Evolutionary conservation across 2,113 vertebrate genomes (phyloP).

Genomic region (Ariopsis seemanni): DNA sequence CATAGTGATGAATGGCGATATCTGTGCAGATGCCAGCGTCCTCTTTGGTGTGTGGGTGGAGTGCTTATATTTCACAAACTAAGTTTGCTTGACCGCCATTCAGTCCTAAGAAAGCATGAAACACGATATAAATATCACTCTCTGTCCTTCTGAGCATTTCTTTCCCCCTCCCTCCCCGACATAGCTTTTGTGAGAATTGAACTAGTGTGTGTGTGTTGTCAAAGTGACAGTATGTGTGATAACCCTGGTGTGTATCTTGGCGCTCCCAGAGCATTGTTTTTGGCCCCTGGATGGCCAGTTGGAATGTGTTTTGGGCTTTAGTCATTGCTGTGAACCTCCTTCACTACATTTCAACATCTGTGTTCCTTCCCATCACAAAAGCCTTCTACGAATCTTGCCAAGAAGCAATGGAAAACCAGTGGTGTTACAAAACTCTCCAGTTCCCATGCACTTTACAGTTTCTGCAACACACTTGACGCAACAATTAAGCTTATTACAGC

Average conservation of each 20-base stretch:
- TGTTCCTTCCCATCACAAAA: background rate
- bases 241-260: conserved; percentile 5
- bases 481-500: background rate
- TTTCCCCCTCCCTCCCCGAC: too few relatives aligned
- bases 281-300: background rate
- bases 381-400: background rate
- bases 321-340: background rate
- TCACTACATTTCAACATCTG: background rate
- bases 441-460: conserved; percentile 1
- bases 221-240: conserved; percentile 16
- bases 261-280: conserved; percentile 1
- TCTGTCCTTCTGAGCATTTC: background rate
- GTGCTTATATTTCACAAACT: background rate
- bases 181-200: background rate
- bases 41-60: background rate
- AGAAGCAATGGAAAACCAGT: background rate
- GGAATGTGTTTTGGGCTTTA: background rate
- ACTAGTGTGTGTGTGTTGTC: background rate
- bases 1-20: background rate
- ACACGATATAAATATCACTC: background rate
- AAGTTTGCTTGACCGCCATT: background rate
- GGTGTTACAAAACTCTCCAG: background rate
- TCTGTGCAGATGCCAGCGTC: background rate
- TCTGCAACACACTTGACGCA: conserved; percentile 14
- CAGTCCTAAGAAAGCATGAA: background rate